Conservation (phyloP, 2,888 invertebrate genomes). For the Villa cingulata region DNA sequence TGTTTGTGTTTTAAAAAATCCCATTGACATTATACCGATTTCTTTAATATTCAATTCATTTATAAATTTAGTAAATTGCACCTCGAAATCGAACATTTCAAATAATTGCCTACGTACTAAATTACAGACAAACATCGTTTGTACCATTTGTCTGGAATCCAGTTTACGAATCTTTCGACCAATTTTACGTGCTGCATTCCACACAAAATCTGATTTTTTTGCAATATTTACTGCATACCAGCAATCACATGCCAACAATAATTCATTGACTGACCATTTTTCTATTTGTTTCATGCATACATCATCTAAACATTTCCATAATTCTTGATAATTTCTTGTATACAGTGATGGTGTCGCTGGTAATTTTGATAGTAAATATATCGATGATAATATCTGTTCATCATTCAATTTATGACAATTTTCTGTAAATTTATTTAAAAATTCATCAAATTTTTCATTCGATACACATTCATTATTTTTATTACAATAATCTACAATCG, state of each 20-base stretch:
- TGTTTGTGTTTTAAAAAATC: constrained; percentile 63
- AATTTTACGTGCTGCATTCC: constrained; percentile 41
- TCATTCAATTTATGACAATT: constrained; percentile 42
- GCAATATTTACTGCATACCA: constrained; percentile 48
- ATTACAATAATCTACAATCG: constrained; percentile 21
- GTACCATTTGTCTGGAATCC: constrained; percentile 47
- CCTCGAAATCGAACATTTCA: constrained; percentile 53
- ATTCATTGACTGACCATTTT: constrained; percentile 40
- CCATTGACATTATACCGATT: constrained; percentile 56
- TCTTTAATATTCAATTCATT: constrained; percentile 48
- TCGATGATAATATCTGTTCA: constrained; percentile 41
- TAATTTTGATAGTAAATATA: constrained; percentile 40
- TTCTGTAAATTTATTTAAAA: constrained; percentile 33
- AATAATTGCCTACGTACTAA: constrained; percentile 41
- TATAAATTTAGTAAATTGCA: constrained; percentile 40
- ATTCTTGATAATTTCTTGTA: constrained; percentile 45
- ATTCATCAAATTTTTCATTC: constrained; percentile 21
- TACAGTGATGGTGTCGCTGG: constrained; percentile 40
- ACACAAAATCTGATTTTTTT: constrained; percentile 43
- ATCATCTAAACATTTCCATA: constrained; percentile 56
- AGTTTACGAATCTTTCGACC: constrained; percentile 45
- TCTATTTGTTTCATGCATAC: constrained; percentile 41
- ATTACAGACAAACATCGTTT: constrained; percentile 53
- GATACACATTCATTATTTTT: constrained; percentile 19
- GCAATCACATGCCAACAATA: constrained; percentile 46